Conservation (phyloP, 2,113 vertebrate genomes). For the Galbula dea region DNA sequence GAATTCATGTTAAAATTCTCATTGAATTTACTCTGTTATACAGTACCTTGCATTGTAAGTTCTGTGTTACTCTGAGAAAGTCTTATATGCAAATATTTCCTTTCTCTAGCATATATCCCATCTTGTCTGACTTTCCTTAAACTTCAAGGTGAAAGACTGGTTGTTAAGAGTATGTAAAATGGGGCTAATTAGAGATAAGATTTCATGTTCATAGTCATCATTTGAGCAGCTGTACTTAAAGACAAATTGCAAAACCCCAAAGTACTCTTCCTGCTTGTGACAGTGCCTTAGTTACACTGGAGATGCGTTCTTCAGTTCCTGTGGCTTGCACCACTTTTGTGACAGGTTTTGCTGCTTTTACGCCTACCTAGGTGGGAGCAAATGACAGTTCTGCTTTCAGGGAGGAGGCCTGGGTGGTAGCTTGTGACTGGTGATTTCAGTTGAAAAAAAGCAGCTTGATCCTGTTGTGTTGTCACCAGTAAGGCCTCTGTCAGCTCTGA, state of each 20-base stretch:
- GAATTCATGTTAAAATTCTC: not conserved
- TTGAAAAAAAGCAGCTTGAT: not conserved
- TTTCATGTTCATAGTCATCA: not conserved
- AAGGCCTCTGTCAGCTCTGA: not conserved
- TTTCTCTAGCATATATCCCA: not conserved
- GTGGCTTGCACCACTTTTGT: not conserved
- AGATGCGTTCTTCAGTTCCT: not conserved
- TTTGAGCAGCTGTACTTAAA: not conserved
- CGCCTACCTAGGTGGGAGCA: not conserved
- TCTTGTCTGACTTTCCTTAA: not conserved
- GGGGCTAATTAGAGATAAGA: not conserved
- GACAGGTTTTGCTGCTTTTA: slow-evolving; percentile 50
- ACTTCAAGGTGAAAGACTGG: not conserved
- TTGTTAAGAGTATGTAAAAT: not conserved
- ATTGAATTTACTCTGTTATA: not conserved
- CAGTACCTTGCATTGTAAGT: not conserved
- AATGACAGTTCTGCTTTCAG: not conserved
- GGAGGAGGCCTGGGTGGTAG: slow-evolving; percentile 5
- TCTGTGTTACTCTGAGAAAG: not conserved
- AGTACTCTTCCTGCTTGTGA: not conserved
- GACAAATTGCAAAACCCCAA: not conserved
- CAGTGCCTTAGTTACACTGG: not conserved
- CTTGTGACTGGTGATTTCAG: not conserved
- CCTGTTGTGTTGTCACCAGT: not conserved
- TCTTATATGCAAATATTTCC: not conserved